Percentiles rank a stretch among this genome's conserved stretches.
These are phyloP conservation scores for Luidia sarsii DNA, from an alignment of 53 echinoderm and acorn worm species.

Conservation along the genomic window DNA sequence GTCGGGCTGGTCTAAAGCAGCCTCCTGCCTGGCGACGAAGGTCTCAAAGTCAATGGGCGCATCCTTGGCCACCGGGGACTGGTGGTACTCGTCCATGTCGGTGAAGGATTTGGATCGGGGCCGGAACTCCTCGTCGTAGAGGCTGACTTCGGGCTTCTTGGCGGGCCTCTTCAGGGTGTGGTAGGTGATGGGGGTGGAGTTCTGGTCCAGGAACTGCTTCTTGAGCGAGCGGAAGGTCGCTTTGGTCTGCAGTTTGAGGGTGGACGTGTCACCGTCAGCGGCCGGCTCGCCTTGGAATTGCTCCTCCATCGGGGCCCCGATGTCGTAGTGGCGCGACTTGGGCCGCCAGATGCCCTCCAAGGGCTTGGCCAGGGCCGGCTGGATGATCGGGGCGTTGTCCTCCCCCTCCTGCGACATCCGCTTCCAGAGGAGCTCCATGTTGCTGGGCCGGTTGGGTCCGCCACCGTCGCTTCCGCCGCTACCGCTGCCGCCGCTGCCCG, in stretches of 20 bases:
- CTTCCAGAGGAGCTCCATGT: constrained; percentile 75
- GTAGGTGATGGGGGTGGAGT: constrained; percentile 73
- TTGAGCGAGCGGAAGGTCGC: constrained; percentile 87
- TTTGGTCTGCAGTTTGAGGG: constrained; percentile 67
- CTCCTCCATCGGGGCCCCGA: constrained; percentile 53
- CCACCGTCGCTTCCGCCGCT: constrained; percentile 71
- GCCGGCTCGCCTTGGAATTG: constrained; percentile 35
- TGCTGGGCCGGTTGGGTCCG: constrained; percentile 65
- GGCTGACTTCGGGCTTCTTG: constrained; percentile 79
- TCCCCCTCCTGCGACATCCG: constrained; percentile 68
- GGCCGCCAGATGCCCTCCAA: constrained; percentile 92
- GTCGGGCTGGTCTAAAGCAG: constrained; percentile 3
- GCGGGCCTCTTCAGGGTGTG: constrained; percentile 78
- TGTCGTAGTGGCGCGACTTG: constrained; percentile 78
- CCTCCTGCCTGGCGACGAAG: constrained; percentile 24
- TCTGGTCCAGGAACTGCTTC: constrained; percentile 88
- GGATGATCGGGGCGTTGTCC: constrained; percentile 70
- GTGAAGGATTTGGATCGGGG: constrained; percentile 79
- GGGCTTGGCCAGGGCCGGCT: constrained; percentile 84
- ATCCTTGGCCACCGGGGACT: constrained; percentile 84
- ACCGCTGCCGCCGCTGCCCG: constrained; percentile 69
- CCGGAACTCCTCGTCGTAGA: constrained; percentile 64
- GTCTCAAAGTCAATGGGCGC: constrained; percentile 80
- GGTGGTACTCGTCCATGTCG: constrained; percentile 85
- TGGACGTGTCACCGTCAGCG: constrained; percentile 40